A percentile compares a stretch with the other conserved stretches of the same genome.
These are phyloP conservation scores for Mugil cephalus DNA, from an alignment of 2,113 vertebrate genomes.

Conservation along the genomic window DNA sequence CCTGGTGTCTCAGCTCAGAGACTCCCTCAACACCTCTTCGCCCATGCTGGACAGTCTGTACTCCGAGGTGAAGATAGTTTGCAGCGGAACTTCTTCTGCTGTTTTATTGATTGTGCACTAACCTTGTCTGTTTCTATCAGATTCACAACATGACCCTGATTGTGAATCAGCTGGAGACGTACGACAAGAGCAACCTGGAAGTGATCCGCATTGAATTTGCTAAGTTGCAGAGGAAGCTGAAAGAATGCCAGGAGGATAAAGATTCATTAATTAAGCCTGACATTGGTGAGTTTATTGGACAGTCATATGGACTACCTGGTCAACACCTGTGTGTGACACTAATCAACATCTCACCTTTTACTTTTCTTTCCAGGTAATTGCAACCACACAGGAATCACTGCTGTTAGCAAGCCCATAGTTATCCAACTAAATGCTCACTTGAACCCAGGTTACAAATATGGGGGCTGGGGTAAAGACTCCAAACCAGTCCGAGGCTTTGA, in stretches of 20 bases:
- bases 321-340: background rate
- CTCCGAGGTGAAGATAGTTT: slow-evolving; percentile 59
- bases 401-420: slow-evolving; percentile 60
- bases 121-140: slow-evolving; percentile 43
- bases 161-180: slow-evolving; percentile 80
- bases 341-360: slow-evolving; percentile 21
- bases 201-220: slow-evolving; percentile 76
- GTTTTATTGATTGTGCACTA: background rate
- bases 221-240: slow-evolving; percentile 79
- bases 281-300: slow-evolving; percentile 45
- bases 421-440: slow-evolving; percentile 65
- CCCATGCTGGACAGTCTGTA: slow-evolving; percentile 72
- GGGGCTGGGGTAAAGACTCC: slow-evolving; percentile 73
- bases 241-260: slow-evolving; percentile 75
- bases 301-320: background rate
- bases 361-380: slow-evolving; percentile 52
- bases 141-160: slow-evolving; percentile 80
- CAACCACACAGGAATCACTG: slow-evolving; percentile 55
- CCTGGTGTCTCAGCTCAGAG: slow-evolving; percentile 75
- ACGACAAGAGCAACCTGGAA: slow-evolving; percentile 78
- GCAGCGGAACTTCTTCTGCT: too few relatives aligned
- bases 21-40: slow-evolving; percentile 71
- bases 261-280: slow-evolving; percentile 58
- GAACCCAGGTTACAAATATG: slow-evolving; percentile 21
- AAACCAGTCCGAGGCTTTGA: slow-evolving; percentile 56